Conservation (phyloP, 2,113 vertebrate genomes). For the Pterocles burchelli region DNA sequence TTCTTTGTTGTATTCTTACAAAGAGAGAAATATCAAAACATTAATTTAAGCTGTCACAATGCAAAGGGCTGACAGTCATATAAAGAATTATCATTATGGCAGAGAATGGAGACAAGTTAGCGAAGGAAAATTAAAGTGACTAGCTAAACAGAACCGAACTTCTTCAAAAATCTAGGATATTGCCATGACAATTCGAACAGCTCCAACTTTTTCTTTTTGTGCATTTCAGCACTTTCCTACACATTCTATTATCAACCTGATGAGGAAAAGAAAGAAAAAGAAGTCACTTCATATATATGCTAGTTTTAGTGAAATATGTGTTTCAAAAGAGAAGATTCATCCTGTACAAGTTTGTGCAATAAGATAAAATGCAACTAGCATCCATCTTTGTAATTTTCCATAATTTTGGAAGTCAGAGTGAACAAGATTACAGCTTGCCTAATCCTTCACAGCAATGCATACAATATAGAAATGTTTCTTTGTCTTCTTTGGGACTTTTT, state of each 20-base stretch:
- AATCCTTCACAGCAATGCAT: background rate
- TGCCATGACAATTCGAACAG: constrained; percentile 60
- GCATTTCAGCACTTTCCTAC: constrained; percentile 54
- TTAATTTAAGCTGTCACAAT: constrained; percentile 78
- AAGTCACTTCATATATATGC: constrained; percentile 15
- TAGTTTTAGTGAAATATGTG: constrained; percentile 46
- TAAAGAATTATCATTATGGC: constrained; percentile 71
- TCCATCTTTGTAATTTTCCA: constrained; percentile 1
- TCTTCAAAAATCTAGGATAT: constrained; percentile 62
- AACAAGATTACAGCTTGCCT: constrained; percentile 45
- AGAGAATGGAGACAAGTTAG: constrained; percentile 71
- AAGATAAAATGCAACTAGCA: constrained; percentile 43
- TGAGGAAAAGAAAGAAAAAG: constrained; percentile 41
- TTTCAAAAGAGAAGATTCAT: constrained; percentile 30
- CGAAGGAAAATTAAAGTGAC: constrained; percentile 72
- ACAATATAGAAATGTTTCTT: background rate
- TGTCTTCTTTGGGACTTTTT: background rate
- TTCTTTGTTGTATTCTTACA: constrained; percentile 75
- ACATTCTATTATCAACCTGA: constrained; percentile 60
- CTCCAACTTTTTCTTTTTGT: constrained; percentile 56
- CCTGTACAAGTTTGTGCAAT: constrained; percentile 12
- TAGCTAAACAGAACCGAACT: constrained; percentile 74
- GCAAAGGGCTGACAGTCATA: constrained; percentile 73
- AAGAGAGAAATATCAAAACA: constrained; percentile 75
- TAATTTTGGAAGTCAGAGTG: constrained; percentile 38